Evolutionary conservation across 2,113 vertebrate species (phyloP).

Genomic region (Trematomus loennbergii): DNA sequence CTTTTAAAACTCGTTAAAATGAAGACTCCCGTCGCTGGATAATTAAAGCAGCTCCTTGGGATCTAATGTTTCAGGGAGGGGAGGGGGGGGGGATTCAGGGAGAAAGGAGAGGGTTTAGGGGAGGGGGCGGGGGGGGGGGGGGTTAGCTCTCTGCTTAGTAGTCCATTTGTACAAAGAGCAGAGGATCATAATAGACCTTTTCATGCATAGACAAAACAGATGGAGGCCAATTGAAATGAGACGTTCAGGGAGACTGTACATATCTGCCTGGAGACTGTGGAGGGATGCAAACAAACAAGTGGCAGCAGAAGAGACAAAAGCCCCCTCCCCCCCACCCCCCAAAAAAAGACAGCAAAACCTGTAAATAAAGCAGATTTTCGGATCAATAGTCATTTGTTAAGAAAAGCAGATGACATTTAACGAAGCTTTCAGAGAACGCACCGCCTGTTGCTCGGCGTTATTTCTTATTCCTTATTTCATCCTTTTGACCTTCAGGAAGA

Average conservation of each 20-base stretch:
- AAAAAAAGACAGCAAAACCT: constrained; percentile 46
- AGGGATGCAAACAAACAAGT: constrained; percentile 69
- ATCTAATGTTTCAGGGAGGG: constrained; percentile 67
- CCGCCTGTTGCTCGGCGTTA: constrained; percentile 46
- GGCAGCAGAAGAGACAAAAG: constrained; percentile 23
- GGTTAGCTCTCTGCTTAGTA: constrained; percentile 58
- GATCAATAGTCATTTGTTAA: constrained; percentile 68
- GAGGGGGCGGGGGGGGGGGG: neutral
- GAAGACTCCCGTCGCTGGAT: constrained; percentile 72
- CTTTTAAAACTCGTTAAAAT: constrained; percentile 87
- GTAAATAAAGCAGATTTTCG: constrained; percentile 59
- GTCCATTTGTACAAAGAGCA: constrained; percentile 76
- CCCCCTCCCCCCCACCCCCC: neutral
- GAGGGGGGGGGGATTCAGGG: neutral
- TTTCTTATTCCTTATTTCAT: neutral
- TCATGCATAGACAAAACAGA: constrained; percentile 77
- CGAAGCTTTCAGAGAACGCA: constrained; percentile 30
- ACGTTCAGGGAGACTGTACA: constrained; percentile 65
- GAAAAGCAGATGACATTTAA: constrained; percentile 67
- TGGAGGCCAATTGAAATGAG: constrained; percentile 74
- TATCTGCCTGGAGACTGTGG: constrained; percentile 64
- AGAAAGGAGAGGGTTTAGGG: neutral
- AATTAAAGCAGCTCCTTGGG: constrained; percentile 79
- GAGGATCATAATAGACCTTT: constrained; percentile 80
- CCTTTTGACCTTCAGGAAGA: neutral